Base-by-base conservation (phyloP, 2,113 vertebrate genomes). In the Solenodon paradoxus region DNA sequence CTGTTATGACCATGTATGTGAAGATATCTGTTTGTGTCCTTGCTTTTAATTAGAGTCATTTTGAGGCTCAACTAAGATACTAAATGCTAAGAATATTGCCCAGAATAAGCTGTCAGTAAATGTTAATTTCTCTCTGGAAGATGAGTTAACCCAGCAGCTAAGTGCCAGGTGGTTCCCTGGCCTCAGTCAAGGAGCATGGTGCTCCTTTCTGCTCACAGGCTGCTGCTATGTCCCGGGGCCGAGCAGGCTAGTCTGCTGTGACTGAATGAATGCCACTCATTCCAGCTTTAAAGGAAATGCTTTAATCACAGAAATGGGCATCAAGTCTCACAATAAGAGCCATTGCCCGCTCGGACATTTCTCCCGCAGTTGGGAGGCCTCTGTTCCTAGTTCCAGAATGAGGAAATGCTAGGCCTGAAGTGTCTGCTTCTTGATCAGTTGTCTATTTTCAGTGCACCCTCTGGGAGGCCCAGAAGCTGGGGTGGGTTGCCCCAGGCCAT, bases 361-460 rank as follows among this genome's bases (percentile, higher is more conserved):
- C 51, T 79, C 74, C 57, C 35, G 47, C 47, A 66, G 69, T 61
- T 57, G 79, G 74, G 53, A 49, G 59, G 74, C 88, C 66, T 55
- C 32, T 71, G 75, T 71, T 92, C 64, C 51, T 42, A 5, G 12
- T 78, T 87, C 42, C 83, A 66, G 80, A 82, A 64, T 53, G 63
- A 86, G 66, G 57, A 81, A 38, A 26, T 13, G 17, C 57, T n/a
- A 75, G 53, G 30, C 7, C 71, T n/a, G 40, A 61, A 38, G n/a
- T 26, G 2, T 79, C 3, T 10, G 2, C 32, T 78, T 71, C 49
- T 83, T 71, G 40, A n/a, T 53, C 42, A 12, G 40, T 59, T 20
- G 28, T 86, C 88, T 97, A 72, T 96, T 92, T 95, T 95, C 94
- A 95, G 84, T 45, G 17, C n/a, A 57, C 9, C 59, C 45, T 40